Conservation (phyloP, 2,113 vertebrate species). For the Garra rufa region DNA sequence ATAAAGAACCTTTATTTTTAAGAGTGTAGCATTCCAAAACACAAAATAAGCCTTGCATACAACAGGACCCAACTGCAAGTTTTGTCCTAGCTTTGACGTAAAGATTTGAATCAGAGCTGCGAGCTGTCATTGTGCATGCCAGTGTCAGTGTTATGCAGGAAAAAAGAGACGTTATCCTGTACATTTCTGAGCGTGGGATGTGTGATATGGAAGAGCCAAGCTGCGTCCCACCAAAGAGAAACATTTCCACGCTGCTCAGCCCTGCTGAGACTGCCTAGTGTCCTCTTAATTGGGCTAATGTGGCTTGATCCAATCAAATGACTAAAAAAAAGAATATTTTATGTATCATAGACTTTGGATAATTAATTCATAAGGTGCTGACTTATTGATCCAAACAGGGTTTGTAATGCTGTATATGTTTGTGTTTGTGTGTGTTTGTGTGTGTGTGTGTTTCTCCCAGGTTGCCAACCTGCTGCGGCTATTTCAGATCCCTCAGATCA, state of each 20-base stretch:
- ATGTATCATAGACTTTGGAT: slow-evolving; percentile 24
- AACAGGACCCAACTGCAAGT: not conserved
- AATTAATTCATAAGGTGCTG: slow-evolving; percentile 34
- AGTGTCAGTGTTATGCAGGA: slow-evolving; percentile 43
- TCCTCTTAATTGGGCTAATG: slow-evolving; percentile 42
- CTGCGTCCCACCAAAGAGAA: slow-evolving; percentile 53
- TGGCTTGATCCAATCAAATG: slow-evolving; percentile 33
- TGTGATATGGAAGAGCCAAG: slow-evolving; percentile 51
- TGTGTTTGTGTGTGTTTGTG: slow-evolving; percentile 48
- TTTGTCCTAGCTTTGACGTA: not conserved
- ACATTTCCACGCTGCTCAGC: slow-evolving; percentile 12
- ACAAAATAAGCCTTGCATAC: not conserved
- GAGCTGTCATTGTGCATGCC: slow-evolving; percentile 51
- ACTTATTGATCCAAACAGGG: slow-evolving; percentile 37
- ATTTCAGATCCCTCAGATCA: slow-evolving; percentile 99
- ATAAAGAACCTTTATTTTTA: too few relatives aligned
- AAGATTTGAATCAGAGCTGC: too few relatives aligned
- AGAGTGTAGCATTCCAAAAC: not conserved
- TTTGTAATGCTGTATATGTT: slow-evolving; percentile 39
- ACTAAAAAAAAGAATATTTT: slow-evolving; percentile 40
- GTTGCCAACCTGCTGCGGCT: slow-evolving; percentile 96
- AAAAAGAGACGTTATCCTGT: not conserved
- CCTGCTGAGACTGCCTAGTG: slow-evolving; percentile 22
- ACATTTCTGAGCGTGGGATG: slow-evolving; percentile 30
- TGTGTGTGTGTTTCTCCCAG: slow-evolving; percentile 70